These are phyloP conservation scores for Papilio polytes DNA, from an alignment of 1,140 invertebrate species.

Conservation along the genomic window DNA sequence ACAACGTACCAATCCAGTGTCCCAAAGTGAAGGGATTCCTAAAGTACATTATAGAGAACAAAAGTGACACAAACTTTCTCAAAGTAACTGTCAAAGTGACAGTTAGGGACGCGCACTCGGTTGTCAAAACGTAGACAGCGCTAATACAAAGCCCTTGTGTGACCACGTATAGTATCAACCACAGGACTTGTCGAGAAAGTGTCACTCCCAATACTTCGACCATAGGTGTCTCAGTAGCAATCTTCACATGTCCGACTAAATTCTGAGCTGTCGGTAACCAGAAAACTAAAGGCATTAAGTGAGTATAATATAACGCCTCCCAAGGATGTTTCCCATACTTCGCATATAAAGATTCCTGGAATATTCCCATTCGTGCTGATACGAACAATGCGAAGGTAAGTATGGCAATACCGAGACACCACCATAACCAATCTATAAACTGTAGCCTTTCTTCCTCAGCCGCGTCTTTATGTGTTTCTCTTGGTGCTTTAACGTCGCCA, in stretches of 20 bases:
- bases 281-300: slow-evolving; percentile 94
- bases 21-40: slow-evolving; percentile 95
- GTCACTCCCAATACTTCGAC: slow-evolving; percentile 80
- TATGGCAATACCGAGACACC: slow-evolving; percentile 92
- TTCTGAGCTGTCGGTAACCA: slow-evolving; percentile 91
- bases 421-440: slow-evolving; percentile 90
- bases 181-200: slow-evolving; percentile 91
- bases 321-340: slow-evolving; percentile 96
- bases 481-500: slow-evolving; percentile 85
- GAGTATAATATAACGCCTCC: slow-evolving; percentile 98
- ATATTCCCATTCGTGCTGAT: slow-evolving; percentile 98
- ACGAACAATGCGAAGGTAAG: slow-evolving; percentile 95
- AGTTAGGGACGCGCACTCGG: slow-evolving; percentile 96
- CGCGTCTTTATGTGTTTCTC: slow-evolving; percentile 73
- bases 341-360: slow-evolving; percentile 95
- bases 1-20: slow-evolving; percentile 96
- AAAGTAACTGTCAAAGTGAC: slow-evolving; percentile 98
- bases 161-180: slow-evolving; percentile 93
- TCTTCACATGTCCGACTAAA: slow-evolving; percentile 88
- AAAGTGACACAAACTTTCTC: slow-evolving; percentile 96
- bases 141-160: slow-evolving; percentile 98
- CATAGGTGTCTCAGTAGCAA: slow-evolving; percentile 85
- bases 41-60: slow-evolving; percentile 98
- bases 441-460: slow-evolving; percentile 80
- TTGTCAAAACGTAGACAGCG: slow-evolving; percentile 96